Evolutionary conservation across 2,888 invertebrate genomes (phyloP).

Genomic region (Drosophila setosimentum): DNA sequence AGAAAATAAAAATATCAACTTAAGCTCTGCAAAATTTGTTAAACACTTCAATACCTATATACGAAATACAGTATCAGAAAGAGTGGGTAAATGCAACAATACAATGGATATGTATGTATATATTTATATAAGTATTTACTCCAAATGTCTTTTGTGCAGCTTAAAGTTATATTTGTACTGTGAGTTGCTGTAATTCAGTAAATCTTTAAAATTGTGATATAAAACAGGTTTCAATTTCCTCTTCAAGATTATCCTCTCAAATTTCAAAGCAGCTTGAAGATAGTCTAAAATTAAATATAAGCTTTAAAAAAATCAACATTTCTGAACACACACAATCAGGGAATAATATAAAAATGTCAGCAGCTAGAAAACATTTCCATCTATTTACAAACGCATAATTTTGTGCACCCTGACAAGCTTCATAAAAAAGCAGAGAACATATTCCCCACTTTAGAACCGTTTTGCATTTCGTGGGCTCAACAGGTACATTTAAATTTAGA

Average conservation of each 20-base stretch:
- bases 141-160: background rate
- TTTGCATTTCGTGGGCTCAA: slow-evolving; percentile 20
- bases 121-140: background rate
- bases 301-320: background rate
- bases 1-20: slow-evolving; percentile 20
- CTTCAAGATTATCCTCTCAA: background rate
- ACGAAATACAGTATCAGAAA: background rate
- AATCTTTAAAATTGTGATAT: background rate
- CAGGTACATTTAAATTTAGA: slow-evolving; percentile 45
- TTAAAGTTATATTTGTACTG: background rate
- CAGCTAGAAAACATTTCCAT: slow-evolving; percentile 12
- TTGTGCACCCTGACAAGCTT: slow-evolving; percentile 1
- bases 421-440: background rate
- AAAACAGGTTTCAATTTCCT: background rate
- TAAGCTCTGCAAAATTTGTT: slow-evolving; percentile 7
- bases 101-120: background rate
- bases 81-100: background rate
- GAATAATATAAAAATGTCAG: slow-evolving; percentile 8
- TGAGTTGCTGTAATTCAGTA: background rate
- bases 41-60: background rate
- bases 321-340: background rate
- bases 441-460: slow-evolving; percentile 8
- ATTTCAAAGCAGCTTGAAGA: background rate
- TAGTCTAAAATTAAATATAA: background rate
- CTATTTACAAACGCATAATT: background rate